Conservation (phyloP, 2,797 vertebrate genomes). For the Bryconaethiops microstoma region DNA sequence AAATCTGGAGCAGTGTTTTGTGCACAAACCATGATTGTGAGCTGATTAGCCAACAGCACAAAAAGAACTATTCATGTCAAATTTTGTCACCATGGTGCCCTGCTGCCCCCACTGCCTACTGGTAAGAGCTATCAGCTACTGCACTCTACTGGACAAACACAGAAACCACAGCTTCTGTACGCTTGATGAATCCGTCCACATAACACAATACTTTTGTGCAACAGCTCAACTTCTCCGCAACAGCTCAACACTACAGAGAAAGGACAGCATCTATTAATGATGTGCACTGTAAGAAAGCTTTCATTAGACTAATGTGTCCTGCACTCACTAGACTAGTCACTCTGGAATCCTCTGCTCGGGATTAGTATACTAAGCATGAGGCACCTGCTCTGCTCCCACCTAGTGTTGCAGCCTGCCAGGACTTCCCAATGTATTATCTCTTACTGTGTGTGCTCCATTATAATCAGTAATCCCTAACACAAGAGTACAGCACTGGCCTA, state of each 20-base stretch:
- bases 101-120: constrained; percentile 1
- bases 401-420: constrained; percentile 37
- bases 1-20: constrained; percentile 23
- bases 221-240: neutral
- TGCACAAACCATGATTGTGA: constrained; percentile 39
- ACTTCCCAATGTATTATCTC: constrained; percentile 54
- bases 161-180: constrained; percentile 4
- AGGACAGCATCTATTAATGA: neutral
- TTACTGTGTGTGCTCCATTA: constrained; percentile 51
- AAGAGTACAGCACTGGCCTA: constrained; percentile 44
- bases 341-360: constrained; percentile 36
- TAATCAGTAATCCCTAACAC: constrained; percentile 56
- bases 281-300: neutral
- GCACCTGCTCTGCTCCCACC: constrained; percentile 36
- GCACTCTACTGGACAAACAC: constrained; percentile 57
- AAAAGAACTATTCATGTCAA: constrained; percentile 45
- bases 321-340: constrained; percentile 10
- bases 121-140: constrained; percentile 46
- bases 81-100: constrained; percentile 23
- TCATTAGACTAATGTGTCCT: constrained; percentile 20
- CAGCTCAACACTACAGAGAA: neutral
- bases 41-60: constrained; percentile 17
- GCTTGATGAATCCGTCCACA: neutral
- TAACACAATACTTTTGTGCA: neutral
- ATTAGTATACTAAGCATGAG: constrained; percentile 52